These are phyloP conservation scores for Nixonia krombeini DNA, from an alignment of 1,140 invertebrate species.

Conservation along the genomic window DNA sequence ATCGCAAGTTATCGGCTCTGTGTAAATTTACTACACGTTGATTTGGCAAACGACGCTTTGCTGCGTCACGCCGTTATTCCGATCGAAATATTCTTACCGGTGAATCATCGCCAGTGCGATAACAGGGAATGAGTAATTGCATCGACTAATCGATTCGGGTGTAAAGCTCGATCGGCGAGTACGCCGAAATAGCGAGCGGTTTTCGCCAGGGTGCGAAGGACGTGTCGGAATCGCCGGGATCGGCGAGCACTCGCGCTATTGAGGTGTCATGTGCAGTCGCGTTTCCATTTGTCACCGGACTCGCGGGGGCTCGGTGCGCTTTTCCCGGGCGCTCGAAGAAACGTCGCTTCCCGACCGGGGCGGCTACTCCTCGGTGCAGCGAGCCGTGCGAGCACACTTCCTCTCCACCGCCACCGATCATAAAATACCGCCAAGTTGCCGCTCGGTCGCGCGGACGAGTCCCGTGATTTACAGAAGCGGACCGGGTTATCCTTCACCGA, in stretches of 20 bases:
- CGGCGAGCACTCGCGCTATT: conserved; percentile 38
- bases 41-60: no score
- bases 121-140: no score
- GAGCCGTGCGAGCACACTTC: not conserved
- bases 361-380: conserved; percentile 5
- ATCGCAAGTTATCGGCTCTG: no score
- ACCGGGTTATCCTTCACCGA: conserved; percentile 30
- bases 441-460: conserved; percentile 44
- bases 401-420: conserved; percentile 11
- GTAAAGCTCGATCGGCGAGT: no score
- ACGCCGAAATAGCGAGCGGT: no score
- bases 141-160: no score
- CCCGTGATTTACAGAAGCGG: conserved; percentile 33
- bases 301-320: conserved; percentile 44
- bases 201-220: no score
- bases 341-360: not conserved
- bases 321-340: conserved; percentile 37
- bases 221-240: conserved; percentile 6
- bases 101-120: no score
- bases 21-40: no score
- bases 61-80: no score
- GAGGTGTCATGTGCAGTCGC: conserved; percentile 42
- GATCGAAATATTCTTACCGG: no score
- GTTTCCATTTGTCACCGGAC: conserved; percentile 48
- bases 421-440: conserved; percentile 44